These are phyloP conservation scores for Schizopygopsis pylzovi DNA, from an alignment of 2,797 vertebrate genomes.

Conservation along the genomic window DNA sequence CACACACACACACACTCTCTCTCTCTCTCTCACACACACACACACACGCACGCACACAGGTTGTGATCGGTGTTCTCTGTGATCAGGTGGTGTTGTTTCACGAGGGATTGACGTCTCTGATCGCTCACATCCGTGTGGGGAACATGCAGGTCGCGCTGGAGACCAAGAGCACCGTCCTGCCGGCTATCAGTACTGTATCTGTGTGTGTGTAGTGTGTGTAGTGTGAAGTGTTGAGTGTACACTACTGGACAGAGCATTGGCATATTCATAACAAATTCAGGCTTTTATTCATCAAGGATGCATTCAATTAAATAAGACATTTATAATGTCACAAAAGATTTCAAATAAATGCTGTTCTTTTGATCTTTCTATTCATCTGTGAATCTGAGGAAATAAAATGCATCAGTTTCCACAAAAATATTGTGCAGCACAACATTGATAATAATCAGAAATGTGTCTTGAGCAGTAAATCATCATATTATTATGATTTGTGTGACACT, in stretches of 20 bases:
- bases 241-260: neutral
- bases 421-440: too few relatives aligned
- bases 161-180: conserved; percentile 81
- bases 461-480: too few relatives aligned
- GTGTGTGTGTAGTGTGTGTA: neutral
- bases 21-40: neutral
- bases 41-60: neutral
- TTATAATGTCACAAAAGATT: too few relatives aligned
- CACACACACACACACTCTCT: conserved; percentile 7
- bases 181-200: conserved; percentile 75
- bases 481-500: too few relatives aligned
- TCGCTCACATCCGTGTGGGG: conserved; percentile 83
- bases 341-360: too few relatives aligned
- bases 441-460: too few relatives aligned
- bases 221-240: neutral
- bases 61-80: neutral
- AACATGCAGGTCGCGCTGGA: conserved; percentile 85
- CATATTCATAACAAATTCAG: neutral
- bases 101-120: conserved; percentile 80
- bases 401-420: too few relatives aligned
- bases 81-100: conserved; percentile 83
- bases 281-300: neutral
- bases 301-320: neutral
- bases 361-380: too few relatives aligned
- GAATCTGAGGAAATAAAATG: too few relatives aligned